Percentiles rank a stretch among this genome's conserved stretches.
Conservation (phyloP, 2,113 vertebrate genomes). For the Carassius auratus region DNA sequence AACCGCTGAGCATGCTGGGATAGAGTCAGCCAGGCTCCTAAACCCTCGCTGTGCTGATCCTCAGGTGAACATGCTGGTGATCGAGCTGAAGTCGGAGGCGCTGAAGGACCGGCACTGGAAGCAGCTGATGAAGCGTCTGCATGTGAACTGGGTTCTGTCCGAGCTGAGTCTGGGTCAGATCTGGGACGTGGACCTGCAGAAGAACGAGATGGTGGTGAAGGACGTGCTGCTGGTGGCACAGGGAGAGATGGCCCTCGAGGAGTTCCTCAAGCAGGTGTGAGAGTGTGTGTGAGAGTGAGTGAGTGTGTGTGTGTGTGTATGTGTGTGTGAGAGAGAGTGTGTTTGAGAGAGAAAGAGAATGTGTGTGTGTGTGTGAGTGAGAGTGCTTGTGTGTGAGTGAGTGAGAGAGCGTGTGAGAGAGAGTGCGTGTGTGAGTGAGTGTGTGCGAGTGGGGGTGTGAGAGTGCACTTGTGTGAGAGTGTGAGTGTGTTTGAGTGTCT, state of each 20-base stretch:
- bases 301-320: no score
- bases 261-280: conserved; percentile 91
- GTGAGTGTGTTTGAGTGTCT: no score
- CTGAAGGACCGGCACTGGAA: conserved; percentile 99
- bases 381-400: no score
- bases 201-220: conserved; percentile 94
- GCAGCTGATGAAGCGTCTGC: conserved; percentile 95
- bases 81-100: conserved; percentile 95
- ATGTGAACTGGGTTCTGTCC: conserved; percentile 95
- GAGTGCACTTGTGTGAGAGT: no score
- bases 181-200: conserved; percentile 97
- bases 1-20: background rate
- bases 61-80: conserved; percentile 97
- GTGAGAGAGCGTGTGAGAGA: no score
- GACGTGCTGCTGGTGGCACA: conserved; percentile 96
- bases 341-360: no score
- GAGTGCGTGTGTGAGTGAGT: no score
- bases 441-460: no score
- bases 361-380: no score
- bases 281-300: background rate
- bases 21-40: background rate
- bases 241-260: conserved; percentile 98
- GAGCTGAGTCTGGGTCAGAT: conserved; percentile 95
- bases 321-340: no score
- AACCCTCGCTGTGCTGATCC: background rate